phyloP scores from a whole-genome alignment of 2,888 invertebrate species.

The Trissolcus japonicus region DNA sequence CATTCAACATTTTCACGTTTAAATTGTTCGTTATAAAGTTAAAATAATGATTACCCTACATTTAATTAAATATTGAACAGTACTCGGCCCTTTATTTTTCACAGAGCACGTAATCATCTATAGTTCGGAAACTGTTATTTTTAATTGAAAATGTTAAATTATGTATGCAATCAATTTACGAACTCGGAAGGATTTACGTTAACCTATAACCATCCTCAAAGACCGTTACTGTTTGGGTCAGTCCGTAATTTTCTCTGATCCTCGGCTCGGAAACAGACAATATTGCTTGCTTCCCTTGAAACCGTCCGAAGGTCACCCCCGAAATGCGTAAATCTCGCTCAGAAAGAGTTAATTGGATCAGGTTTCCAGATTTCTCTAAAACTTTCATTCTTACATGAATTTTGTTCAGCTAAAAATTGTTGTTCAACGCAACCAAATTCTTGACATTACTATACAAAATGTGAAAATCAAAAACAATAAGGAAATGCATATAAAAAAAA shows the following conservation, averaged over 20 bases:
- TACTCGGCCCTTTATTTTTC: no score
- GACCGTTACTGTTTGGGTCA: not conserved
- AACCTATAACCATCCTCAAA: not conserved
- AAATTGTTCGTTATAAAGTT: no score
- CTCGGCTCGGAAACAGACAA: conserved; percentile 8
- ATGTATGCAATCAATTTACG: not conserved
- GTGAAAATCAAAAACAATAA: not conserved
- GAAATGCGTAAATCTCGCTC: not conserved
- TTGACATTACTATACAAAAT: not conserved
- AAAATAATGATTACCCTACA: no score
- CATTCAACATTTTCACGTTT: no score
- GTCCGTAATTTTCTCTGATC: not conserved
- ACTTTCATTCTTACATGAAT: not conserved
- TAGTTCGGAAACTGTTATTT: no score
- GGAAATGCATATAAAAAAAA: not conserved
- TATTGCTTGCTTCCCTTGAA: conserved; percentile 8
- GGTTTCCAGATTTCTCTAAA: not conserved
- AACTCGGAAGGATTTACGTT: no score
- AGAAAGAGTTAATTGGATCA: conserved; percentile 1
- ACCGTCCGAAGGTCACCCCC: not conserved
- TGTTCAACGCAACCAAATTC: not conserved
- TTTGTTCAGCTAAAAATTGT: not conserved
- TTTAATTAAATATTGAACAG: no score
- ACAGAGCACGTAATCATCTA: no score
- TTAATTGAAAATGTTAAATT: no score